Evolutionary conservation across 2,888 invertebrate genomes (phyloP).

Genomic region (Tridacna gigas): DNA sequence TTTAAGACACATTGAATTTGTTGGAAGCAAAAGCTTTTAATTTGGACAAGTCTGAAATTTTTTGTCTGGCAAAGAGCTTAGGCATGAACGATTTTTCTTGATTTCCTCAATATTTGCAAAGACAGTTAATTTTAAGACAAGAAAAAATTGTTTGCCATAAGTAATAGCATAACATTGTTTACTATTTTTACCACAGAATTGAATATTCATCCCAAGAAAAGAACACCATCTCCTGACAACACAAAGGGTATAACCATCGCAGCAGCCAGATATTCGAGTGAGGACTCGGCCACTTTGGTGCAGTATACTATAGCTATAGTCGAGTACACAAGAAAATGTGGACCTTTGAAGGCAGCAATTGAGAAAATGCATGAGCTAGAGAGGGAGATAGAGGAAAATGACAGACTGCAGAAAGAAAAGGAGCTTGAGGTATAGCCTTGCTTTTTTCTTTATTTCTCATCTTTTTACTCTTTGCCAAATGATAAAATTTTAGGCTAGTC

Average conservation of each 20-base stretch:
- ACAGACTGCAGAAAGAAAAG: conserved; percentile 80
- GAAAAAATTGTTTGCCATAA: no score
- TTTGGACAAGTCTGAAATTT: no score
- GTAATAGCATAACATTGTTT: no score
- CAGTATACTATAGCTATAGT: conserved; percentile 85
- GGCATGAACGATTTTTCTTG: no score
- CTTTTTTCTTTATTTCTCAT: not conserved
- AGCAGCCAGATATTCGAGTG: conserved; percentile 84
- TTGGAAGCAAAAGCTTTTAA: no score
- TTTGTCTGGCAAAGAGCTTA: no score
- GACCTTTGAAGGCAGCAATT: conserved; percentile 79
- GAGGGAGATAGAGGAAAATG: conserved; percentile 84
- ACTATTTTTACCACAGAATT: conserved; percentile 57
- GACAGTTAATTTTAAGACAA: no score
- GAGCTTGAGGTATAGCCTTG: conserved; percentile 76
- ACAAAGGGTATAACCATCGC: conserved; percentile 82
- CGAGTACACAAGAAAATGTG: conserved; percentile 83
- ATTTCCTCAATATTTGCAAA: no score
- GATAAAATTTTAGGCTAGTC: no score
- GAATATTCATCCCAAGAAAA: conserved; percentile 74
- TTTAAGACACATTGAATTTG: no score
- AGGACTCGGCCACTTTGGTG: conserved; percentile 84
- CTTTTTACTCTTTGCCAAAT: not conserved
- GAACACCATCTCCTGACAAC: conserved; percentile 75
- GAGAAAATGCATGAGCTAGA: conserved; percentile 82